Conservation (phyloP, 2,888 invertebrate species). For the Synergus laeviventris region DNA sequence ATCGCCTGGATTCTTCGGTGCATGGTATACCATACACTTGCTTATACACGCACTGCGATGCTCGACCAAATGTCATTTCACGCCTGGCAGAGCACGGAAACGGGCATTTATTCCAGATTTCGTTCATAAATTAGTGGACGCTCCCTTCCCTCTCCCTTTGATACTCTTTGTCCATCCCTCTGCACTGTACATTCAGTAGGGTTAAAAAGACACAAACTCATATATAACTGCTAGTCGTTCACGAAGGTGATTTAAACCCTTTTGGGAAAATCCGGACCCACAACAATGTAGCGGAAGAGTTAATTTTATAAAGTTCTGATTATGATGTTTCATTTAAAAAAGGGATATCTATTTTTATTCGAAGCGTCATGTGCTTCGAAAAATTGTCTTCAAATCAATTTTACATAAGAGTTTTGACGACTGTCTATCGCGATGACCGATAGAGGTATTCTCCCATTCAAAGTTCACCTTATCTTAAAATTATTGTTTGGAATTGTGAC, state of each 20-base stretch:
- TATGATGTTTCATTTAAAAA: too few relatives aligned
- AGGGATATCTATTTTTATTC: too few relatives aligned
- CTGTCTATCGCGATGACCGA: too few relatives aligned
- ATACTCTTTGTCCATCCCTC: constrained; percentile 20
- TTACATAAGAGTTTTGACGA: too few relatives aligned
- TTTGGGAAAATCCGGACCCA: background rate
- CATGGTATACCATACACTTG: background rate
- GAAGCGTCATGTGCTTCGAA: too few relatives aligned
- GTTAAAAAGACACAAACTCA: background rate
- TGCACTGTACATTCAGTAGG: constrained; percentile 9
- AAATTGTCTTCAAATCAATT: too few relatives aligned
- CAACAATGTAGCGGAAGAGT: too few relatives aligned
- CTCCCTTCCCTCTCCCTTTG: background rate
- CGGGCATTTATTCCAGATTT: constrained; percentile 49
- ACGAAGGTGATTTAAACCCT: background rate
- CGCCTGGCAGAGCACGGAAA: constrained; percentile 39
- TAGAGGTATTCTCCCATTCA: too few relatives aligned
- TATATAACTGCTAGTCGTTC: background rate
- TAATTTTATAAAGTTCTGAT: too few relatives aligned
- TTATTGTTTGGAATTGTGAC: too few relatives aligned
- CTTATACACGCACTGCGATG: background rate
- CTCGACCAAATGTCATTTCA: constrained; percentile 17
- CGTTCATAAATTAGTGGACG: constrained; percentile 7
- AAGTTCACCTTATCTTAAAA: too few relatives aligned
- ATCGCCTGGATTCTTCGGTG: background rate